These are phyloP conservation scores for Heterochromis multidens DNA, from an alignment of 2,113 vertebrate species.

Conservation along the genomic window DNA sequence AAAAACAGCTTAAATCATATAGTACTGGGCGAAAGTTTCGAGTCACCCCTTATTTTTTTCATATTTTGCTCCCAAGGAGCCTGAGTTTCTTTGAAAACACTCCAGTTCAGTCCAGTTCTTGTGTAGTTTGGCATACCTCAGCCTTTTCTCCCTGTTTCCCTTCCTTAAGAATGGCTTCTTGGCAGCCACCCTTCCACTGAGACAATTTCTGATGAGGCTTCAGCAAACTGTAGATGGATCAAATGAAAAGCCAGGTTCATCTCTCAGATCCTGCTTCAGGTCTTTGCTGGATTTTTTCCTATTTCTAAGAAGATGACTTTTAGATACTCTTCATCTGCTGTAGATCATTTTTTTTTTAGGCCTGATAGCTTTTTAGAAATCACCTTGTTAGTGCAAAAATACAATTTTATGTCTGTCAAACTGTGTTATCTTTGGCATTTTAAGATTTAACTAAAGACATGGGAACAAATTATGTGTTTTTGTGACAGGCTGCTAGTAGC, in stretches of 20 bases:
- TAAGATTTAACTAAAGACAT: not conserved
- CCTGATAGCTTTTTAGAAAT: not conserved
- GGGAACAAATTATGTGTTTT: not conserved
- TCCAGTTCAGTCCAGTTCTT: not conserved
- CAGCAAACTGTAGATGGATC: too few relatives aligned
- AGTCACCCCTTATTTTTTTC: not conserved
- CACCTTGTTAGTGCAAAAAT: not conserved
- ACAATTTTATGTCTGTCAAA: rapidly evolving
- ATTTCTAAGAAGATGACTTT: too few relatives aligned
- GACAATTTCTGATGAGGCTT: too few relatives aligned
- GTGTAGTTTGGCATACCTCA: not conserved
- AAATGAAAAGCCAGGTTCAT: too few relatives aligned
- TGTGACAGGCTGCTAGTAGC: not conserved
- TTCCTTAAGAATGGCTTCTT: too few relatives aligned
- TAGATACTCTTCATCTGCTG: too few relatives aligned
- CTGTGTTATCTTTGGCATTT: not conserved
- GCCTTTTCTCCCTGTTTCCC: not conserved
- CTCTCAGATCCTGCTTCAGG: too few relatives aligned
- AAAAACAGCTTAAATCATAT: not conserved
- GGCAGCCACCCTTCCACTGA: too few relatives aligned
- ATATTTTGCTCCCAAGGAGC: not conserved
- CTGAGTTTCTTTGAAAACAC: not conserved
- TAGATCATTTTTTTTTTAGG: too few relatives aligned
- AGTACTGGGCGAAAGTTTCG: rapidly evolving
- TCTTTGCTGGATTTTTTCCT: too few relatives aligned